A percentile compares a stretch with the other conserved stretches of the same genome.
Evolutionary conservation across 2,113 vertebrate genomes (phyloP).

Genomic region (Nannospalax galili): DNA sequence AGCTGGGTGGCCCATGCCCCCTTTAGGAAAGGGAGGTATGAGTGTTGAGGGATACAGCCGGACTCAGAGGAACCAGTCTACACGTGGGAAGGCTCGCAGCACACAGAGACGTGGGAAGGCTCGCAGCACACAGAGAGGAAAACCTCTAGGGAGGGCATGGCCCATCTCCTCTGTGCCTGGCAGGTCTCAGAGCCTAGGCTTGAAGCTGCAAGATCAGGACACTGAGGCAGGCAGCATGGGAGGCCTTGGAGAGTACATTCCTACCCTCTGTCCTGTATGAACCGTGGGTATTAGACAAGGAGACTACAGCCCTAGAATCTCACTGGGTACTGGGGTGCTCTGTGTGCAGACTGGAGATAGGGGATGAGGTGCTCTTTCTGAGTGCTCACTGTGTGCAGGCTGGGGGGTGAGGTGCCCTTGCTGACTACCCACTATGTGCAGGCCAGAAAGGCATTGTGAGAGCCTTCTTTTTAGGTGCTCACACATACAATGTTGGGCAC

Average conservation of each 20-base stretch:
- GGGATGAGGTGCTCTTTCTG: background rate
- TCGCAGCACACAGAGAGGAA: background rate
- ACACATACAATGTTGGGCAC: background rate
- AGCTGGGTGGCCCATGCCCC: background rate
- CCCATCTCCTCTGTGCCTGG: background rate
- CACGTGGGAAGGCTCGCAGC: background rate
- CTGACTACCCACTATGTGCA: background rate
- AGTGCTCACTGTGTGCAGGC: background rate
- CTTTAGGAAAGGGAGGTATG: background rate
- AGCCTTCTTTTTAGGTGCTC: background rate
- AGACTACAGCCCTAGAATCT: background rate
- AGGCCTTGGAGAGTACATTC: background rate
- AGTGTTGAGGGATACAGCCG: background rate
- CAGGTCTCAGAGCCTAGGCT: background rate
- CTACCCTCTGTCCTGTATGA: background rate
- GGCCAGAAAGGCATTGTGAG: background rate
- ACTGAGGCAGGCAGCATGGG: background rate
- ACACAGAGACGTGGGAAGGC: no score
- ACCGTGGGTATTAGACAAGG: background rate
- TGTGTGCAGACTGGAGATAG: background rate
- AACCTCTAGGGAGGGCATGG: background rate
- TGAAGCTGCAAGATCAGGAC: no score
- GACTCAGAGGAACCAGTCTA: background rate
- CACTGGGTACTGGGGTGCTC: background rate
- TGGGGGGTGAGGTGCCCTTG: no score